Evolutionary conservation across 2,797 vertebrate species (phyloP), one percentile per base, ranked within the genome.

Genomic region (Limosa lapponica): DNA sequence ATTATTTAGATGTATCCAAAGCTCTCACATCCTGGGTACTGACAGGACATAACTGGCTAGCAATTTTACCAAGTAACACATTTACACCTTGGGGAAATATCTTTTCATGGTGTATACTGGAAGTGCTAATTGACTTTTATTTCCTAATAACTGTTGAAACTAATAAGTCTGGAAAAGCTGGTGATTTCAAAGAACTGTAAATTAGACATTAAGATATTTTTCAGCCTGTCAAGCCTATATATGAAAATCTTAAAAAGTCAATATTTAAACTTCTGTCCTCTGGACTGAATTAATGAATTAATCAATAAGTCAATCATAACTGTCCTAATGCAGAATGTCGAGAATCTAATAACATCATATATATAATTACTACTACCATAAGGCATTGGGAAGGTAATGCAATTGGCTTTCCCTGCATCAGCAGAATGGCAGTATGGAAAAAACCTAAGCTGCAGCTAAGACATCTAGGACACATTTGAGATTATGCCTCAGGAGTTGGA

Each of bases 91-190:
- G 57, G 97, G 97, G 96, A 97, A 98, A 98, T 97, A 96, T 94
- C 79, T 96, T 95, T 96, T 90, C 66, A 74, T 85, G 55, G 83
- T 95, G 92, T 87, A 86, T 75, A 65, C n/a, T 82, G 70, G 81
- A 96, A 97, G 95, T 91, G 96, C 87, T 98, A 98, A 98, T 96
- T 98, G 95, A 96, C 96, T 97, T 97, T 94, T 96, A 95, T 94
- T 97, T 97, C 96, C 91, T 96, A 98, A 97, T 97, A 97, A 96
- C 84, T 82, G 64, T 94, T 95, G 95, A 97, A 97, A 92, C 81
- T 93, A 96, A 66, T 93, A 96, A 67, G 65, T 90, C 82, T 91
- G 51, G 77, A 96, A 96, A 97, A 88, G 61, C 32, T 94, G 73
- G 34, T 83, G 77, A 95, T 94, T 96, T 96, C 92, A 95, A 97